Evolutionary conservation across 2,113 vertebrate genomes (phyloP).

Genomic region (Corynorhinus townsendii): DNA sequence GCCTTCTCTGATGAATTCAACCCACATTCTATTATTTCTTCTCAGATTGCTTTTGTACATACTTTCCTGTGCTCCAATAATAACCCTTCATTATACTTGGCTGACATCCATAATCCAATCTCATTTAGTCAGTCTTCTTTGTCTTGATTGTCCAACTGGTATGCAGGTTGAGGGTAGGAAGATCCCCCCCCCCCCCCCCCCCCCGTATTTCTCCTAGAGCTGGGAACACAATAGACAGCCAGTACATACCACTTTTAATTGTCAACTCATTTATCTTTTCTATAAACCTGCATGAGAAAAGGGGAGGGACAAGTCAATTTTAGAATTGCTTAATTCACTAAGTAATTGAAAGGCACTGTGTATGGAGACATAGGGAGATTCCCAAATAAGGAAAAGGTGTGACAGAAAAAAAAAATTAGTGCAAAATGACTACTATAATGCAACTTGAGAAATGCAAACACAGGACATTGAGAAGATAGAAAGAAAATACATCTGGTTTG

Average conservation of each 20-base stretch:
- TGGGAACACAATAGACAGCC: not conserved
- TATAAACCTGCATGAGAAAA: not conserved
- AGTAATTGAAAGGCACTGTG: not conserved
- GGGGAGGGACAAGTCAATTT: not conserved
- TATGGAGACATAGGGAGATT: not conserved
- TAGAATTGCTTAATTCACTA: not conserved
- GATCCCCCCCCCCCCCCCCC: too few species aligned
- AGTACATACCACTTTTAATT: not conserved
- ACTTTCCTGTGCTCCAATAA: slow-evolving; percentile 27
- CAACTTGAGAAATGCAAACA: not conserved
- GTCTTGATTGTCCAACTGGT: not conserved
- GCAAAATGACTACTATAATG: not conserved
- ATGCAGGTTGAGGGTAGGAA: not conserved
- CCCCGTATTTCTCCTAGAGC: not conserved
- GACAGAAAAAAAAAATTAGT: not conserved
- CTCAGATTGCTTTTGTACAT: not conserved
- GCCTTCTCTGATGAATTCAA: not conserved
- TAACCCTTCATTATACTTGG: slow-evolving; percentile 16
- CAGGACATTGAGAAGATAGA: not conserved
- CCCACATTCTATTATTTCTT: slow-evolving; percentile 4
- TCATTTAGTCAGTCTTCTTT: not conserved
- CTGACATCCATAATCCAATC: slow-evolving; percentile 17
- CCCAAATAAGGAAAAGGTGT: not conserved
- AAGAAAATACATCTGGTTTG: not conserved
- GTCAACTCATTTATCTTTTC: not conserved